These are phyloP conservation scores for Hirundo rustica DNA, from an alignment of 2,797 vertebrate genomes.

Conservation along the genomic window DNA sequence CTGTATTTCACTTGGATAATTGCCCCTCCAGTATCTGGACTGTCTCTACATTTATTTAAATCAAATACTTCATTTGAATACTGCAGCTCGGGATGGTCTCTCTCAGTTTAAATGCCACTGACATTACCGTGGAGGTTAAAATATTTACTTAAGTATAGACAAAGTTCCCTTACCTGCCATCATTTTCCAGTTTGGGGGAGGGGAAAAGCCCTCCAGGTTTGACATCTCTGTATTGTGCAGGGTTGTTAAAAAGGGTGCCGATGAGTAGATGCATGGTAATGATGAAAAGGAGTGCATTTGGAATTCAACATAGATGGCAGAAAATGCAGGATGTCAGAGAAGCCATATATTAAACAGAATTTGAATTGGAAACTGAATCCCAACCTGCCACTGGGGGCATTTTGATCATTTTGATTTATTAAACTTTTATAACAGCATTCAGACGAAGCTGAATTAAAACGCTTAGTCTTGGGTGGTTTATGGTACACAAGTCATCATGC, in stretches of 20 bases:
- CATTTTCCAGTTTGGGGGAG: conserved; percentile 39
- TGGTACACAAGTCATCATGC: conserved; percentile 40
- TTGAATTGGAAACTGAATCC: conserved; percentile 82
- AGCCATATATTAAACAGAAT: conserved; percentile 79
- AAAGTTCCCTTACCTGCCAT: conserved; percentile 65
- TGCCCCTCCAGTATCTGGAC: background rate
- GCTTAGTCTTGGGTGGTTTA: conserved; percentile 71
- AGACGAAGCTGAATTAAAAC: conserved; percentile 77
- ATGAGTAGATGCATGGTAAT: conserved; percentile 71
- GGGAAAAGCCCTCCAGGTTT: conserved; percentile 56
- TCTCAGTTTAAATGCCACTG: conserved; percentile 36
- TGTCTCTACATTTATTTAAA: conserved; percentile 20
- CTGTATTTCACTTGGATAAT: conserved; percentile 21
- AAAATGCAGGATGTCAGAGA: conserved; percentile 76
- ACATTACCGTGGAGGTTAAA: background rate
- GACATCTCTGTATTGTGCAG: conserved; percentile 69
- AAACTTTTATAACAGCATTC: conserved; percentile 81
- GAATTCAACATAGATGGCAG: conserved; percentile 73
- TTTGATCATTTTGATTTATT: conserved; percentile 87
- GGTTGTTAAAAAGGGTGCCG: conserved; percentile 69
- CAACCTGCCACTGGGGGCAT: conserved; percentile 77
- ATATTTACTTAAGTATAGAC: conserved; percentile 74
- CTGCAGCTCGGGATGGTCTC: background rate
- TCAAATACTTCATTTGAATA: background rate
- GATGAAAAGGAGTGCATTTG: conserved; percentile 74